These are phyloP conservation scores for Cheilosia grossa DNA, from an alignment of 2,888 invertebrate genomes.

Conservation along the genomic window DNA sequence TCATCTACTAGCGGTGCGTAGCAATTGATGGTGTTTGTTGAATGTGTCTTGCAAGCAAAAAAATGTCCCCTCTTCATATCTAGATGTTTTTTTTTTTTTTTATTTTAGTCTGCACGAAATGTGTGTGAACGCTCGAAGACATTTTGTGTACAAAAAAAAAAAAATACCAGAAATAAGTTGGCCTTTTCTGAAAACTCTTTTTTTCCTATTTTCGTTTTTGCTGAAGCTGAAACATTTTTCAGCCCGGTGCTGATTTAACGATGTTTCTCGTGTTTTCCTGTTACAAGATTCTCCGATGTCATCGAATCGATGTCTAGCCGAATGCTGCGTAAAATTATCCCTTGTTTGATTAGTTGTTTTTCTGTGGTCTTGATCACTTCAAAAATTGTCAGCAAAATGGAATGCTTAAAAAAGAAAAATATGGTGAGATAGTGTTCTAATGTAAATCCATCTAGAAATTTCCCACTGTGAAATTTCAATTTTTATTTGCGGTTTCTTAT, in stretches of 20 bases:
- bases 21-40: slow-evolving; percentile 70
- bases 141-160: slow-evolving; percentile 40
- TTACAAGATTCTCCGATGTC: slow-evolving; percentile 20
- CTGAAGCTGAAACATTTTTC: slow-evolving; percentile 6
- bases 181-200: slow-evolving; percentile 22
- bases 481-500: background rate
- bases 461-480: background rate
- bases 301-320: slow-evolving; percentile 5
- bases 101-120: slow-evolving; percentile 63
- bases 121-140: slow-evolving; percentile 57
- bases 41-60: slow-evolving; percentile 62
- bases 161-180: slow-evolving; percentile 7
- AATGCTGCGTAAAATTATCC: slow-evolving; percentile 2
- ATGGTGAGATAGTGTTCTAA: background rate
- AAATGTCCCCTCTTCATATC: slow-evolving; percentile 17
- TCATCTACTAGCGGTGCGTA: slow-evolving; percentile 82
- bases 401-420: background rate
- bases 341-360: slow-evolving; percentile 4
- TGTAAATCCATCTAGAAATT: too few relatives aligned
- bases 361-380: slow-evolving; percentile 1
- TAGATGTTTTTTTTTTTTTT: slow-evolving; percentile 40
- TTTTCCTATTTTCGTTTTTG: slow-evolving; percentile 16
- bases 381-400: background rate
- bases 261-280: slow-evolving; percentile 19
- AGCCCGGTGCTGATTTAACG: background rate